Conservation (phyloP, 2,113 vertebrate genomes). For the Sisor rabdophorus region DNA sequence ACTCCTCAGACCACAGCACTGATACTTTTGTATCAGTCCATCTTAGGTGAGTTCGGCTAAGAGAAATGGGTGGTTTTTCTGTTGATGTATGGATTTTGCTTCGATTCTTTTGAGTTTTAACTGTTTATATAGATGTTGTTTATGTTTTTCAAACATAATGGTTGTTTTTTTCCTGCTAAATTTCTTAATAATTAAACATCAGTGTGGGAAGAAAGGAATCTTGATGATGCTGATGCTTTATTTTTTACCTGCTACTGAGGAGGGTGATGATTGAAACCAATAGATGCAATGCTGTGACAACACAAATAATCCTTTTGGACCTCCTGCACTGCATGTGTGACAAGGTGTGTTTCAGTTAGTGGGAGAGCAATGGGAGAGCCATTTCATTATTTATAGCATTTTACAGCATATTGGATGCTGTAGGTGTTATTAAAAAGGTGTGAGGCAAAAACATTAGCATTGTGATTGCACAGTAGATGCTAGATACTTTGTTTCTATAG, state of each 20-base stretch:
- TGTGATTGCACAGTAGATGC: constrained; percentile 39
- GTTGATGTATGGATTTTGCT: too few species aligned
- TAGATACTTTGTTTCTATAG: not conserved
- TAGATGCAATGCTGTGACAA: not conserved
- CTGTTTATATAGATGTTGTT: too few species aligned
- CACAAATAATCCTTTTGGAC: not conserved
- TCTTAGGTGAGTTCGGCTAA: too few species aligned
- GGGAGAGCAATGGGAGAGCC: not conserved
- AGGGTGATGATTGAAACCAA: not conserved
- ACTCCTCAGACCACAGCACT: too few species aligned
- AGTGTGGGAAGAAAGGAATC: not conserved
- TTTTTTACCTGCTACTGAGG: not conserved
- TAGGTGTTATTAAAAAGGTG: constrained; percentile 22
- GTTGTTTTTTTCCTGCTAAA: not conserved
- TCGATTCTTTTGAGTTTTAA: too few species aligned
- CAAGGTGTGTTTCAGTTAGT: not conserved
- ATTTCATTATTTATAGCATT: not conserved
- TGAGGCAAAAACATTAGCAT: not conserved
- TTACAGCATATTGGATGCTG: too few species aligned
- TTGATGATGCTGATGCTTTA: not conserved
- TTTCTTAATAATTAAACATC: constrained; percentile 4
- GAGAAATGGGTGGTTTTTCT: too few species aligned
- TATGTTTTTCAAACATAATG: not conserved
- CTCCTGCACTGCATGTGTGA: constrained; percentile 11
- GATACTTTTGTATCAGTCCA: too few species aligned